Evolutionary conservation across 1,140 invertebrate genomes (phyloP), one percentile per base, ranked within the genome.

Genomic region (Drosophila auraria): DNA sequence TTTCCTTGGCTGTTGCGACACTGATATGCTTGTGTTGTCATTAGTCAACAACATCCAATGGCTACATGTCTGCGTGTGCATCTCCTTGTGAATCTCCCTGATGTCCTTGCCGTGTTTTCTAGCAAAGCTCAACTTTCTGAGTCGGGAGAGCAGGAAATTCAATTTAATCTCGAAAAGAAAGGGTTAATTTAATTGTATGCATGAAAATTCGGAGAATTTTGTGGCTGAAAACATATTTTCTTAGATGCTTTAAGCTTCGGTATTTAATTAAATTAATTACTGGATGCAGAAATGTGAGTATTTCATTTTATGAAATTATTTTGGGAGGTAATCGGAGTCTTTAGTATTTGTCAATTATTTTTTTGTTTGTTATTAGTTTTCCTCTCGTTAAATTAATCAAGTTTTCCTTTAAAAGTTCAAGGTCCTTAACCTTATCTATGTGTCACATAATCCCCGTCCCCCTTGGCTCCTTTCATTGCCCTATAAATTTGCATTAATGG

Each of bases 401-500:
- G 33, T 23, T 56, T 38, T 2, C 44, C n/a, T 1, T 49, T 61
- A 25, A 61, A 53, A 51, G 80, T 77, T 73, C 83, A 80, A 83
- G 71, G 76, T 23, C 27, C 17, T 11, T 42, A 47, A 3, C 72
- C 20, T 47, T 58, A 83, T 72, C 47, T 75, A 57, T 65, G 9
- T 49, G 44, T 30, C 42, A 63, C 25, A 36, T 54, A 40, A 30
- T 27, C 63, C 54, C 59, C 70, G 53, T 51, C 20, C 77, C 50
- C 2, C 6, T 5, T 12, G 25, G 33, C 14, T 50, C 47, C 63
- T 56, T 61, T 70, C 50, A 56, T 51, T 62, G 54, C 57, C 57
- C 64, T 53, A 63, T 51, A 69, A 78, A 89, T 89, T 87, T 68
- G 64, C 80, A 80, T 89, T 73, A 83, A 69, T 80, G 82, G 58